Evolutionary conservation across 2,888 invertebrate genomes (phyloP), one percentile per base, ranked within the genome.

Genomic region (Hemaris fuciformis): DNA sequence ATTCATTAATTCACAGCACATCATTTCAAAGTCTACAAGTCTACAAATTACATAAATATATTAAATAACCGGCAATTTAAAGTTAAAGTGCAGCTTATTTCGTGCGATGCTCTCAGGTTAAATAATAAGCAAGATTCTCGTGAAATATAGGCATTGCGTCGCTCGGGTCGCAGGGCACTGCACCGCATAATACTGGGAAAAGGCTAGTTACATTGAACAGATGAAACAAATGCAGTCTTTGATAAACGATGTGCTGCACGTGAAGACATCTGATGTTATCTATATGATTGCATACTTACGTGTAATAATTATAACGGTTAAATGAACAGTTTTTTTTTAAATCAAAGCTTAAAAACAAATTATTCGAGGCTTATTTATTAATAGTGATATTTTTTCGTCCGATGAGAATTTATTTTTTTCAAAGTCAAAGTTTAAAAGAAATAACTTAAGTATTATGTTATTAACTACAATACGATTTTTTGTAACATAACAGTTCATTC

Each of bases 81-180:
- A 31, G 20, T 25, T 27, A 27, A 59, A 27, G 31, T 43, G 23
- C 18, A 20, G 10, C 53, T 53, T 18, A 53, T 31, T 53, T 53
- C 48, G 53, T 15, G 4, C 31, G 53, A 53, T 15, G 53, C 53
- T 53, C 31, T 53, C 53, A 18, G 10, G 18, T 53, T 27, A 31
- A 53, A 53, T 53, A 53, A 53, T 53, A 53, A 27, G 53, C 53
- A 18, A 53, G 53, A 53, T 48, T 27, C 53, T 53, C 31, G 27
- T 53, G 53, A 53, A 53, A 31, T 53, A 53, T 31, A 53, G 53
- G 15, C 18, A 53, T 53, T 53, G 53, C 53, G 53, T 18, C 8
- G 53, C 7, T 8, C 15, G 31, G 53, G 53, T 53, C 53, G 31
- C 4, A 53, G 53, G 18, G 31, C 53, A 27, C 27, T 27, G 48